phyloP scores from a whole-genome alignment of 2,888 invertebrate species.

The Tricholauxania praeusta region DNA sequence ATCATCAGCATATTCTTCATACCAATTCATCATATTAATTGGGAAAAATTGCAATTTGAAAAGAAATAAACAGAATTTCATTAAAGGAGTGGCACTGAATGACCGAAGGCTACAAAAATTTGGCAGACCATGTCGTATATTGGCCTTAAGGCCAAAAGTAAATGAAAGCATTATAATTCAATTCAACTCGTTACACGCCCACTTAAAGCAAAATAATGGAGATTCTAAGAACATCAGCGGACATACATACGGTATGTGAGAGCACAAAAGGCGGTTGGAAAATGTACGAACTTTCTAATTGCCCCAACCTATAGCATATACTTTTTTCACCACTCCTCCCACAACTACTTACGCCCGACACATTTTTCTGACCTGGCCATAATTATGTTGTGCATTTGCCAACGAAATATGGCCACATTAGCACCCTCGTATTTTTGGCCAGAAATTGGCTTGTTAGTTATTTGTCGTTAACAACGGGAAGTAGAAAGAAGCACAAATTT shows the following conservation, averaged over 20 bases:
- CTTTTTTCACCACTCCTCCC: background rate
- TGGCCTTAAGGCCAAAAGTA: constrained; percentile 22
- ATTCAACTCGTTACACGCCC: constrained; percentile 68
- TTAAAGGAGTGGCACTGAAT: constrained; percentile 17
- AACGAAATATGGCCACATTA: constrained; percentile 64
- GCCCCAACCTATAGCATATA: background rate
- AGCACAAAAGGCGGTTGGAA: background rate
- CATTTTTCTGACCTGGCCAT: constrained; percentile 40
- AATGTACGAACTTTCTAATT: background rate
- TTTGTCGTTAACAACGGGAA: constrained; percentile 23
- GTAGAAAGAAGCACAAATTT: background rate
- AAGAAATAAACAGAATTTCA: background rate
- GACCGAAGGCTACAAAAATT: constrained; percentile 22
- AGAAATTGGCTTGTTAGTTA: constrained; percentile 32
- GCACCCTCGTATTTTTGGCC: constrained; percentile 56
- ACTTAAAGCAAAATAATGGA: constrained; percentile 52
- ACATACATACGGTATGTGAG: background rate
- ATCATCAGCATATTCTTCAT: no score
- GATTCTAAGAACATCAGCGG: background rate
- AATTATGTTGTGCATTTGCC: constrained; percentile 58
- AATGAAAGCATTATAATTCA: constrained; percentile 65
- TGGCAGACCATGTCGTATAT: background rate
- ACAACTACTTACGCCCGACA: background rate
- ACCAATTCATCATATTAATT: constrained; percentile 60
- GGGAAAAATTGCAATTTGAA: constrained; percentile 60